These are phyloP conservation scores for Dryobotodes eremita DNA, from an alignment of 2,888 invertebrate genomes.

Conservation along the genomic window DNA sequence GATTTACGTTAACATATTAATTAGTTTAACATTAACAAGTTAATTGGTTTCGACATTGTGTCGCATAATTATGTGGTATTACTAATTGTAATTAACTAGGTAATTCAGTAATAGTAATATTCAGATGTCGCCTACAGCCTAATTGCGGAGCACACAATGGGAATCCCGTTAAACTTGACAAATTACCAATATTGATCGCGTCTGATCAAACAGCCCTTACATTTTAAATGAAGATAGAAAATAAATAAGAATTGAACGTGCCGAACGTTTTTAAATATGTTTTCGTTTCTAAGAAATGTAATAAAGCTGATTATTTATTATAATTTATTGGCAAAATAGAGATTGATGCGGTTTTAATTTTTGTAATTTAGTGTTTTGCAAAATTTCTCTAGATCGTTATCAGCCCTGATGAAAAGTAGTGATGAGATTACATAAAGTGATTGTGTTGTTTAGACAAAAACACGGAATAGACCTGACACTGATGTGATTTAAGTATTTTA, in stretches of 20 bases:
- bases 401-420: not conserved
- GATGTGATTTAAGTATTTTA: not conserved
- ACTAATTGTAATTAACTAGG: constrained; percentile 25
- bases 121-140: constrained; percentile 6
- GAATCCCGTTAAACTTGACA: not conserved
- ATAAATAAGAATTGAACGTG: not conserved
- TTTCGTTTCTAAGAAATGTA: not conserved
- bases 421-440: not conserved
- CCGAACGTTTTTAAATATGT: not conserved
- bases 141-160: constrained; percentile 18
- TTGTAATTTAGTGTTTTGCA: not conserved
- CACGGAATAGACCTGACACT: not conserved
- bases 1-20: constrained; percentile 14
- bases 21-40: not conserved
- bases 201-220: not conserved
- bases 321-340: not conserved
- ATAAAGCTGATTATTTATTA: not conserved
- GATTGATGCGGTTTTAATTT: not conserved
- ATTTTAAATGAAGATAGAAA: not conserved
- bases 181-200: constrained; percentile 19
- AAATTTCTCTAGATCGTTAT: not conserved
- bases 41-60: constrained; percentile 9
- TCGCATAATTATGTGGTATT: not conserved
- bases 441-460: too few species aligned
- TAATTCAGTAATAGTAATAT: constrained; percentile 21